phyloP scores from a whole-genome alignment of 2,888 invertebrate genomes.

The Polia nebulosa region DNA sequence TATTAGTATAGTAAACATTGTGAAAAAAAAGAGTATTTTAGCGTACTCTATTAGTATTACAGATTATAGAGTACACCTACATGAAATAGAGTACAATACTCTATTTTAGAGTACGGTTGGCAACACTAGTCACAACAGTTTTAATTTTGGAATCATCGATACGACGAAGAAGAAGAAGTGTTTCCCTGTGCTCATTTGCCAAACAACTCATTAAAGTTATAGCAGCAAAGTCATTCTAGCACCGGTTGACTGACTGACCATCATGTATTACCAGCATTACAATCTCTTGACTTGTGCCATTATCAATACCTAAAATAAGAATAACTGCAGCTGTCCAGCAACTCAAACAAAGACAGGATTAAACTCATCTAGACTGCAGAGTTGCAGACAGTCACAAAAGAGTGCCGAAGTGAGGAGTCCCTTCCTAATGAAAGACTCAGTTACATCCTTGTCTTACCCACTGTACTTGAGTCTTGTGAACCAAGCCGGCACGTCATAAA shows the following conservation, averaged over 20 bases:
- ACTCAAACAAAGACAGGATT: neutral
- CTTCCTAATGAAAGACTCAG: slow-evolving; percentile 5
- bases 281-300: neutral
- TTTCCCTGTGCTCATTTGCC: neutral
- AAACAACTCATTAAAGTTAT: neutral
- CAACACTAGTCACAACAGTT: too few species aligned
- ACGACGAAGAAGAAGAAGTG: too few species aligned
- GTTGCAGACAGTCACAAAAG: slow-evolving; percentile 2
- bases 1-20: too few species aligned
- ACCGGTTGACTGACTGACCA: neutral
- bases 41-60: too few species aligned
- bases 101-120: too few species aligned
- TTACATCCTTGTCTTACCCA: slow-evolving; percentile 9
- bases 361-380: neutral
- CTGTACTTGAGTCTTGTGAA: slow-evolving; percentile 37
- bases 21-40: too few species aligned
- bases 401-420: neutral
- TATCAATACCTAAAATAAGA: neutral
- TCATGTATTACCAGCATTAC: too few species aligned
- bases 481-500: slow-evolving; percentile 42
- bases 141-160: too few species aligned
- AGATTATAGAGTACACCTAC: too few species aligned
- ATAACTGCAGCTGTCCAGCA: neutral
- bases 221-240: neutral
- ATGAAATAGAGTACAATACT: too few species aligned